A percentile compares a stretch with the other conserved stretches of the same genome.
Conservation (phyloP, 2,797 vertebrate species). For the Notolabrus celidotus region DNA sequence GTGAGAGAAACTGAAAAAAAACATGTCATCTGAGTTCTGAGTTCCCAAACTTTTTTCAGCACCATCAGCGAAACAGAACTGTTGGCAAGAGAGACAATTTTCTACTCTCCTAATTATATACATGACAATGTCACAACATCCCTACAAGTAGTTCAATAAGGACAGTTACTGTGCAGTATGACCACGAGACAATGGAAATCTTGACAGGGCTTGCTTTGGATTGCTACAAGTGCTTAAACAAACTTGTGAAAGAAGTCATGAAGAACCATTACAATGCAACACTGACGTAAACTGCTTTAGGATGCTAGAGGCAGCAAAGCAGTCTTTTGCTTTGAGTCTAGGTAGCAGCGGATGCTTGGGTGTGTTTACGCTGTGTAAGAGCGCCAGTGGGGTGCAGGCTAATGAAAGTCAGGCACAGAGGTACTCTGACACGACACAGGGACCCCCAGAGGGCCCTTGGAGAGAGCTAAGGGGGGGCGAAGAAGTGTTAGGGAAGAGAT, state of each 20-base stretch:
- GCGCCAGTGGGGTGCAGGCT: conserved; percentile 71
- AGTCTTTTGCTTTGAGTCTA: conserved; percentile 34
- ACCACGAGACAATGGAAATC: conserved; percentile 7
- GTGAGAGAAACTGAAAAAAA: conserved; percentile 17
- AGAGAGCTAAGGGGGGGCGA: conserved; percentile 57
- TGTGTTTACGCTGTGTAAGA: conserved; percentile 69
- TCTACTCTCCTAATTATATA: conserved; percentile 1
- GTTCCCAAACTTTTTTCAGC: conserved; percentile 21
- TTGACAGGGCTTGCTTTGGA: conserved; percentile 6
- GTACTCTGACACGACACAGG: conserved; percentile 74
- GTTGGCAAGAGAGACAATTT: conserved; percentile 8
- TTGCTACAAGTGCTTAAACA: background rate
- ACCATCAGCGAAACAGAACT: conserved; percentile 21
- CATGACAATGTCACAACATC: conserved; percentile 1
- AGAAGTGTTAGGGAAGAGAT: conserved; percentile 51
- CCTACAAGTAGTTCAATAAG: conserved; percentile 3
- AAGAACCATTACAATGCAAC: background rate
- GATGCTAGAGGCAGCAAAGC: conserved; percentile 29
- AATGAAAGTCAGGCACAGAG: conserved; percentile 79
- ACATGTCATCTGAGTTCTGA: conserved; percentile 24
- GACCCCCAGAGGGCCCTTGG: conserved; percentile 54
- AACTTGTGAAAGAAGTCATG: background rate
- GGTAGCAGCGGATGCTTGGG: conserved; percentile 37
- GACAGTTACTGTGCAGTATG: conserved; percentile 14
- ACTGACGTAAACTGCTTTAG: conserved; percentile 15